Conservation (phyloP, 2,113 vertebrate genomes). For the Callithrix jacchus region DNA sequence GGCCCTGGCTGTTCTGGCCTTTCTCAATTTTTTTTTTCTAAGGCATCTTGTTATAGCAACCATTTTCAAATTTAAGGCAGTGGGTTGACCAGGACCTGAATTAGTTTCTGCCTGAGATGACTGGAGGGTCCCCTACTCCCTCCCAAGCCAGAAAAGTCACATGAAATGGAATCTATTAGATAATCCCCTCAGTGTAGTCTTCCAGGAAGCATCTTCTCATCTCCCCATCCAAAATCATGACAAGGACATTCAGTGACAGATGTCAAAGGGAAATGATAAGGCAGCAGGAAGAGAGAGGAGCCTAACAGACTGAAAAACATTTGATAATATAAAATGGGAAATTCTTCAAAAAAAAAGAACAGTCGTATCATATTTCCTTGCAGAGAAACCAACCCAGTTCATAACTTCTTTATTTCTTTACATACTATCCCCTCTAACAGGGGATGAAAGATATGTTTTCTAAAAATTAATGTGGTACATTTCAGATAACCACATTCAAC, state of each 20-base stretch:
- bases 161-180: neutral
- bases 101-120: neutral
- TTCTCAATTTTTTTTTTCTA: neutral
- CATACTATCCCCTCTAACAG: neutral
- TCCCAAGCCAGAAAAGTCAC: neutral
- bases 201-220: conserved; percentile 12
- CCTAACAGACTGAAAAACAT: conserved; percentile 34
- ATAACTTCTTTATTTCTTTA: conserved; percentile 34
- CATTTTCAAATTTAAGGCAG: neutral
- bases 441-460: neutral
- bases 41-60: no score
- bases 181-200: neutral
- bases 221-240: neutral
- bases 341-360: neutral
- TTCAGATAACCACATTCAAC: neutral
- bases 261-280: conserved; percentile 37
- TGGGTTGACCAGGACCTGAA: neutral
- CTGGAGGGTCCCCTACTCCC: neutral
- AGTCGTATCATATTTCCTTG: neutral
- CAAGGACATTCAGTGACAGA: neutral
- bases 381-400: neutral
- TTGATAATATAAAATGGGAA: conserved; percentile 7
- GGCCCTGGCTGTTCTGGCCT: neutral
- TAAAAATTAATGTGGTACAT: neutral
- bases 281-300: conserved; percentile 64